These are phyloP conservation scores for Colossoma macropomum DNA, from an alignment of 2,113 vertebrate species.

Conservation along the genomic window DNA sequence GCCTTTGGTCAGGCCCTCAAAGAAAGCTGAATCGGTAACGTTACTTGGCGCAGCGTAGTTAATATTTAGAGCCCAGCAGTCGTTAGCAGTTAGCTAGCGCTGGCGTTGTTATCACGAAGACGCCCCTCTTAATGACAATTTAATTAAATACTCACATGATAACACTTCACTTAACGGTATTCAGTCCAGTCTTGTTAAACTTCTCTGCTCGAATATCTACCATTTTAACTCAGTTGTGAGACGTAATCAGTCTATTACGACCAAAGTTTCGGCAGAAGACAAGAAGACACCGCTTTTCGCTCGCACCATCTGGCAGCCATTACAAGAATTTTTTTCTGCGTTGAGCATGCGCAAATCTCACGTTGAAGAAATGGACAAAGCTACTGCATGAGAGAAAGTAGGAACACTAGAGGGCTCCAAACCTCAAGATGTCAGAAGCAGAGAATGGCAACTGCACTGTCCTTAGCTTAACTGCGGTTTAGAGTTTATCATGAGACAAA, in stretches of 20 bases:
- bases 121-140: neutral
- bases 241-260: conserved; percentile 62
- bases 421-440: too few relatives aligned
- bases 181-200: conserved; percentile 60
- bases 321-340: conserved; percentile 50
- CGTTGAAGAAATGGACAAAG: too few relatives aligned
- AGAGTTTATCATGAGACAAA: too few relatives aligned
- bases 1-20: neutral
- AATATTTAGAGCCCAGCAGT: neutral
- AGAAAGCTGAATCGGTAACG: neutral
- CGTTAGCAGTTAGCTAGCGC: conserved; percentile 1
- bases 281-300: conserved; percentile 61
- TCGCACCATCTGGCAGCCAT: conserved; percentile 73
- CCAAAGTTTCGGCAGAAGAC: conserved; percentile 63
- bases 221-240: conserved; percentile 73
- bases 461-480: too few relatives aligned
- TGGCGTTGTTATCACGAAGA: conserved; percentile 1
- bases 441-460: too few relatives aligned
- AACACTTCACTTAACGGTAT: conserved; percentile 62
- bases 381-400: neutral
- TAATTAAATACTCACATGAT: conserved; percentile 63
- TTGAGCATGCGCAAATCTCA: conserved; percentile 66
- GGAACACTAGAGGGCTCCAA: neutral
- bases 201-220: conserved; percentile 68
- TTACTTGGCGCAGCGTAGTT: neutral